phyloP scores from a whole-genome alignment of 2,888 invertebrate species.

The Eristalis pertinax region DNA sequence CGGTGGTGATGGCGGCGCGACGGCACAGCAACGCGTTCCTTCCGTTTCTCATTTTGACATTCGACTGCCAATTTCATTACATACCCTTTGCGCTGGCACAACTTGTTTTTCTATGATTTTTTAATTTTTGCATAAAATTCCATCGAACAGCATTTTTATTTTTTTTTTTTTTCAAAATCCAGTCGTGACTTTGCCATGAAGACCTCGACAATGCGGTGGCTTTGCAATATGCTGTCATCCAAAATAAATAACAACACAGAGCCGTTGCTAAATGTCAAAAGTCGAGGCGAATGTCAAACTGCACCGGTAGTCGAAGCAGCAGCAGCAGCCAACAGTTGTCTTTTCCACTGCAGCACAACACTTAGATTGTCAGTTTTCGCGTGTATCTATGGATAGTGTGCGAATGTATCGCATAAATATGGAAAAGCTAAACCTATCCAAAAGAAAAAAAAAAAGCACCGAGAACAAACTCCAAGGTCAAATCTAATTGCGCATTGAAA shows the following conservation, averaged over 20 bases:
- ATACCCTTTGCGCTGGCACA: constrained; percentile 9
- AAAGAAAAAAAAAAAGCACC: constrained; percentile 30
- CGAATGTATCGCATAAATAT: constrained; percentile 15
- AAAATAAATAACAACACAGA: constrained; percentile 25
- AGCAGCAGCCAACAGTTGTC: neutral
- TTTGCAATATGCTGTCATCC: constrained; percentile 33
- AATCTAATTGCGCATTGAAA: constrained; percentile 62
- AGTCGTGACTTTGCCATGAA: constrained; percentile 48
- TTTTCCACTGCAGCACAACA: neutral
- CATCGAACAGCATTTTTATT: constrained; percentile 23
- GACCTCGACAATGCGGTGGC: constrained; percentile 42
- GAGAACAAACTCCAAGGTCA: constrained; percentile 60
- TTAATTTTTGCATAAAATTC: constrained; percentile 39
- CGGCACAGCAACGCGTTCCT: constrained; percentile 34
- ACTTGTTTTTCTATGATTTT: neutral
- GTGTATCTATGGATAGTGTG: neutral
- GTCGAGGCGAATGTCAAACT: constrained; percentile 31
- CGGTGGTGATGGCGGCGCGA: neutral
- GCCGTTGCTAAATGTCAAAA: constrained; percentile 46
- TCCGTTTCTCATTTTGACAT: constrained; percentile 52
- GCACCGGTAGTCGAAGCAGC: constrained; percentile 1
- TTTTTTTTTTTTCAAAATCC: constrained; percentile 9
- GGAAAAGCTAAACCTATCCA: constrained; percentile 26
- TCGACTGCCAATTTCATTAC: constrained; percentile 45
- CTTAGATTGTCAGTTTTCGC: neutral